Percentiles rank a stretch among this genome's conserved stretches.
Evolutionary conservation across 2,113 vertebrate genomes (phyloP).

Genomic region (Xiphophorus maculatus): DNA sequence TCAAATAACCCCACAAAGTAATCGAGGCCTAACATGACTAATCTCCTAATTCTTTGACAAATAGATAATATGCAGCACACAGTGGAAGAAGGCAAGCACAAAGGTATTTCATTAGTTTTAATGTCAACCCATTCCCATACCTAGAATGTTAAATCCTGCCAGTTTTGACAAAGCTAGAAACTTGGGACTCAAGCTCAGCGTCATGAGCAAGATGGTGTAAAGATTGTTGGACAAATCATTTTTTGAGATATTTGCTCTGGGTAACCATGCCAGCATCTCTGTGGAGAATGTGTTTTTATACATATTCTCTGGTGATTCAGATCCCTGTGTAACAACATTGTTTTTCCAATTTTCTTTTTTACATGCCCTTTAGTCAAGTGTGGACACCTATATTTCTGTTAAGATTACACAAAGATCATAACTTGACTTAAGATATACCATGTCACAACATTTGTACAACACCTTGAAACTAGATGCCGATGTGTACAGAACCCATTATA

Average conservation of each 20-base stretch:
- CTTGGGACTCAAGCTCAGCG: not conserved
- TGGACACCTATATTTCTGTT: not conserved
- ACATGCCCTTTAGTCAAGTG: not conserved
- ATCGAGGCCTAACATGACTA: constrained; percentile 60
- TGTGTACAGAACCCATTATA: not conserved
- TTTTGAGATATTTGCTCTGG: not conserved
- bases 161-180: not conserved
- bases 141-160: constrained; percentile 6
- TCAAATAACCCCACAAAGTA: constrained; percentile 61
- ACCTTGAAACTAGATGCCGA: not conserved
- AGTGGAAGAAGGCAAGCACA: constrained; percentile 26
- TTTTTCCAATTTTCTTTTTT: not conserved
- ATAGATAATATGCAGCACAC: constrained; percentile 53
- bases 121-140: constrained; percentile 4
- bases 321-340: not conserved
- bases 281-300: not conserved
- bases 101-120: constrained; percentile 45
- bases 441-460: not conserved
- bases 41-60: constrained; percentile 74
- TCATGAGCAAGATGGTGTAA: not conserved
- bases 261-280: not conserved
- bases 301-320: not conserved
- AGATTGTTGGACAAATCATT: not conserved
- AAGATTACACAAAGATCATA: not conserved
- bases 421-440: not conserved